A percentile compares a stretch with the other conserved stretches of the same genome.
Evolutionary conservation across 2,797 vertebrate genomes (phyloP).

Genomic region (Fundulus diaphanus): DNA sequence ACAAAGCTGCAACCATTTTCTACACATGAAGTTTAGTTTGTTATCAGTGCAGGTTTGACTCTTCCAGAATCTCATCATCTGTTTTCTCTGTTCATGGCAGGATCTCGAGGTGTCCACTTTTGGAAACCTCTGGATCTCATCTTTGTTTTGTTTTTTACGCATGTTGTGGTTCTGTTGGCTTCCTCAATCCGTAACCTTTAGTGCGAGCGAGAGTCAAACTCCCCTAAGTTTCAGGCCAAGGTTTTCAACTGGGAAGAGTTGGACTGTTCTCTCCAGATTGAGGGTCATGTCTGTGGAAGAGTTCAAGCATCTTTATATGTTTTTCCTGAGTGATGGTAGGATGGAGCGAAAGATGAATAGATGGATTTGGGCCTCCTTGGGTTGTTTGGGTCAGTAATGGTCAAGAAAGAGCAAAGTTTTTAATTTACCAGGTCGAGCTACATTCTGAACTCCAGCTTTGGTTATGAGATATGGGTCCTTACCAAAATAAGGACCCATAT

Average conservation of each 20-base stretch:
- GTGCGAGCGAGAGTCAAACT: not conserved
- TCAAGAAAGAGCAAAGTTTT: not conserved
- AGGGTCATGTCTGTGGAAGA: no score
- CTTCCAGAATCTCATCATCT: not conserved
- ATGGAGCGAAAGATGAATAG: not conserved
- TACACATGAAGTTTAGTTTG: not conserved
- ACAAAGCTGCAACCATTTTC: not conserved
- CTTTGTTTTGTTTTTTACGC: not conserved
- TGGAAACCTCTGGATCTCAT: not conserved
- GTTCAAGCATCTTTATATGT: not conserved
- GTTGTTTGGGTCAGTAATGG: not conserved
- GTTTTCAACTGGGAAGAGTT: no score
- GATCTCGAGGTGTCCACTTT: not conserved
- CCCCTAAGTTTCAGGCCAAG: no score
- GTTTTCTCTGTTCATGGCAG: not conserved
- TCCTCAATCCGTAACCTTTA: not conserved
- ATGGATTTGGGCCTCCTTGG: not conserved
- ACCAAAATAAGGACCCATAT: not conserved
- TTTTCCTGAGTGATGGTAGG: not conserved
- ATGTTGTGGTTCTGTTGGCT: not conserved
- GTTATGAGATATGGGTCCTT: not conserved
- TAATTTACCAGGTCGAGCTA: not conserved
- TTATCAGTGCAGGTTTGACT: not conserved
- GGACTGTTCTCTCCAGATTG: no score
- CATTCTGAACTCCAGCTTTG: not conserved